phyloP scores from a whole-genome alignment of 2,797 vertebrate genomes.

The Aulostomus chinensis region DNA sequence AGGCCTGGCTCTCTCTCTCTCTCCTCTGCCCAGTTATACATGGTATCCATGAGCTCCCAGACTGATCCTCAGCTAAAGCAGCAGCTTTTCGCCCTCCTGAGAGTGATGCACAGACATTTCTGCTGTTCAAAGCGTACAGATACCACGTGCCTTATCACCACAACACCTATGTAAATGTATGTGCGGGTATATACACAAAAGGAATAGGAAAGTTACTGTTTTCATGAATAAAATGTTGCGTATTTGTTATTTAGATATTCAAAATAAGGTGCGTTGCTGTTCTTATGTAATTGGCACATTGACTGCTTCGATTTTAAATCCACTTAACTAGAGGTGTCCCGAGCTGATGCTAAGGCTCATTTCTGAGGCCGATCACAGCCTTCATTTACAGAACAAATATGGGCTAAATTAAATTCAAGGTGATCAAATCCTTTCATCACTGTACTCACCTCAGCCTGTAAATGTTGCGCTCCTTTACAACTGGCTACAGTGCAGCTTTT shows the following conservation, averaged over 20 bases:
- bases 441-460: no score
- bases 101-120: constrained; percentile 17
- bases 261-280: constrained; percentile 43
- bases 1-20: no score
- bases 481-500: no score
- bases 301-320: constrained; percentile 49
- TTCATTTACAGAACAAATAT: not conserved
- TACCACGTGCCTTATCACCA: constrained; percentile 43
- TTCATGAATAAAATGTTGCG: constrained; percentile 25
- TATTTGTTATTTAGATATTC: constrained; percentile 30
- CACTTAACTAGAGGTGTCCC: constrained; percentile 6
- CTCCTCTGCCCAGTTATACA: constrained; percentile 76
- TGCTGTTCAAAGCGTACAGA: constrained; percentile 20
- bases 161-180: constrained; percentile 28
- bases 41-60: constrained; percentile 87
- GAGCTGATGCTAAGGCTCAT: not conserved
- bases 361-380: not conserved
- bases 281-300: constrained; percentile 58
- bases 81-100: constrained; percentile 18
- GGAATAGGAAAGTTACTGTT: constrained; percentile 34
- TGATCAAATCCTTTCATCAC: not conserved
- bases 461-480: not conserved
- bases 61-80: constrained; percentile 27
- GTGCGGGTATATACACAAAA: constrained; percentile 29
- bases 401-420: not conserved